Evolutionary conservation across 2,888 invertebrate genomes (phyloP), one percentile per base, ranked within the genome.

Genomic region (Phortica magna): DNA sequence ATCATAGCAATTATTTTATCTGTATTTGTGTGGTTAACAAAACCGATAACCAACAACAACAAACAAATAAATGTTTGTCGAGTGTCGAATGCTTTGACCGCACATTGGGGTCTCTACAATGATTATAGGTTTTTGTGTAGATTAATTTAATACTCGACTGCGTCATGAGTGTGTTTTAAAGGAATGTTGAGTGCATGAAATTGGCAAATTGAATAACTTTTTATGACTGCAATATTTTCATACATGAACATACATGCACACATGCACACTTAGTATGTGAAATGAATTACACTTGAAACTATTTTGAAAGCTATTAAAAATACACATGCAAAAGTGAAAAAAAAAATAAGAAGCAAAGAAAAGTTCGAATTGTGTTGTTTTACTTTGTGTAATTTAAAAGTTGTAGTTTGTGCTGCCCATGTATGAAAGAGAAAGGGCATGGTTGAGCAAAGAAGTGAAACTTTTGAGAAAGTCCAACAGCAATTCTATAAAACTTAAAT

Each of bases 401-500:
- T 48, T 48, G 9, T 48, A 48, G 9, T 48, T 48, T 5, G 48
- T 48, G 5, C 31, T 31, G 31, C 31, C 31, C 31, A 31, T 31
- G 5, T 31, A 4, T 31, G 31, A 31, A 31, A 48, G 48, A 2
- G 48, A 48, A 48, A 48, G 14, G 14, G 48, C 14, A 7, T 48
- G 22, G 7, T 17, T 1, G 7, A 22, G 7, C 10, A 17, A 61
- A 31, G 31, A 4, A 31, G 31, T 31, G 31, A 31, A 31, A 61
- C 61, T 19, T 61, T 61, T 22, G 22, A 6, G 19, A 61, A 73
- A 71, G 55, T 67, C 71, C 71, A 67, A 71, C 19, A 74, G 73
- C 48, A 75, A 48, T 72, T 73, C 72, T 43, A 64, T 55, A 42
- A 68, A 61, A 75, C 79, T 73, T 70, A 78, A 82, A 78, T 81